A percentile compares a stretch with the other conserved stretches of the same genome.
These are phyloP conservation scores for Catocala sponsa DNA, from an alignment of 2,888 invertebrate genomes.

Conservation along the genomic window DNA sequence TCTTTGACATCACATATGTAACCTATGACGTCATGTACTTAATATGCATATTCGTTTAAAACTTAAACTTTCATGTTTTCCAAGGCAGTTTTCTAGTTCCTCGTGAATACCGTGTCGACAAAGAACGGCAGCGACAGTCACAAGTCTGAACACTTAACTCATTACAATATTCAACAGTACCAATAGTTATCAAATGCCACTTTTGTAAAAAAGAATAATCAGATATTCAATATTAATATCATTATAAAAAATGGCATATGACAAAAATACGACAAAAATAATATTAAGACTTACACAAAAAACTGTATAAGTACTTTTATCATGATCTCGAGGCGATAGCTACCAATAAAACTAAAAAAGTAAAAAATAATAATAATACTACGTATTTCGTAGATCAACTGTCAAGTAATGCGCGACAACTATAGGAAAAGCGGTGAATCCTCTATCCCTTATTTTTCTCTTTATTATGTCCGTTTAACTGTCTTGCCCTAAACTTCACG, in stretches of 20 bases:
- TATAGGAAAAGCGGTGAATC: constrained; percentile 8
- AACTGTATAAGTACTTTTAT: constrained; percentile 40
- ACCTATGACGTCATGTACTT: too few species aligned
- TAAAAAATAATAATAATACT: constrained; percentile 54
- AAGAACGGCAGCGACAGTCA: constrained; percentile 2
- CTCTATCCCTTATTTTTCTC: constrained; percentile 1
- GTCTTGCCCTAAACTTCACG: neutral
- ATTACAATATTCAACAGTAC: constrained; percentile 12
- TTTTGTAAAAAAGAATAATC: constrained; percentile 4
- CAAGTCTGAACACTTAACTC: constrained; percentile 10
- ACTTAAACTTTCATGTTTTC: too few species aligned
- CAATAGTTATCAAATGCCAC: constrained; percentile 18
- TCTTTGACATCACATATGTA: too few species aligned
- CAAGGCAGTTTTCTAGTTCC: too few species aligned
- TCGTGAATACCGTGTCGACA: too few species aligned
- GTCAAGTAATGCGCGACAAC: constrained; percentile 24
- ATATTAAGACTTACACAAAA: constrained; percentile 36
- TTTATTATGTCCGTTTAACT: neutral
- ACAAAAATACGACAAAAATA: constrained; percentile 29
- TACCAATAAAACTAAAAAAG: constrained; percentile 56
- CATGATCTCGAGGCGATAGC: constrained; percentile 49
- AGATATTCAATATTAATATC: constrained; percentile 21
- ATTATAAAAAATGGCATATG: constrained; percentile 38
- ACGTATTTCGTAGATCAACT: constrained; percentile 51
- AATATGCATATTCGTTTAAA: too few species aligned